Conservation (phyloP, 2,113 vertebrate species). For the Crypturellus undulatus region DNA sequence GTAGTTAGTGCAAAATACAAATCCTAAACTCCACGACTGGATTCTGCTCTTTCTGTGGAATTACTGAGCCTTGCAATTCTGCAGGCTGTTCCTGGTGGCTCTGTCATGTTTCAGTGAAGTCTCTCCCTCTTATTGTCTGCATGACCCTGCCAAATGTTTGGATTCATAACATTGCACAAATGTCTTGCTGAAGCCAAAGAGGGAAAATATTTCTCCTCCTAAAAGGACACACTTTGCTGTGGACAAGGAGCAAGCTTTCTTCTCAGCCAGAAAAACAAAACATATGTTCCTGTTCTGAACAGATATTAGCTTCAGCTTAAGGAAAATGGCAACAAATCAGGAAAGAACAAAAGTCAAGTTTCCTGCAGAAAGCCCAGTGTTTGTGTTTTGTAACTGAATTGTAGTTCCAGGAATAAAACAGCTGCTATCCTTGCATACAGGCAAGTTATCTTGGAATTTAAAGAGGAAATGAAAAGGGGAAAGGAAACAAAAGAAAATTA, state of each 20-base stretch:
- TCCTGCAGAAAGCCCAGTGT: slow-evolving; percentile 41
- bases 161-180: slow-evolving; percentile 1
- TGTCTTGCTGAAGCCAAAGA: slow-evolving; percentile 2
- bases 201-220: slow-evolving; percentile 43
- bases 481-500: slow-evolving; percentile 3
- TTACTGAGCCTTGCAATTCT: not conserved
- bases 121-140: not conserved
- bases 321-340: slow-evolving; percentile 52
- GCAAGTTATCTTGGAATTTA: slow-evolving; percentile 38
- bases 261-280: slow-evolving; percentile 14
- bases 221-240: not conserved
- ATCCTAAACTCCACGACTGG: not conserved
- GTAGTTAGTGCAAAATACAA: not conserved
- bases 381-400: not conserved
- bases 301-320: not conserved
- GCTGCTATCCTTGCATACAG: slow-evolving; percentile 31
- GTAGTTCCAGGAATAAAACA: slow-evolving; percentile 52
- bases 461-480: slow-evolving; percentile 47
- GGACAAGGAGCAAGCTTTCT: slow-evolving; percentile 20
- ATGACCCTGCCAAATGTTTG: not conserved
- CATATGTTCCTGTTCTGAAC: not conserved
- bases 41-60: not conserved
- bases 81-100: not conserved
- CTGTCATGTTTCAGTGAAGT: not conserved
- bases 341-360: slow-evolving; percentile 7